phyloP scores from a whole-genome alignment of 1,140 invertebrate species.

The Procambarus virginalis region DNA sequence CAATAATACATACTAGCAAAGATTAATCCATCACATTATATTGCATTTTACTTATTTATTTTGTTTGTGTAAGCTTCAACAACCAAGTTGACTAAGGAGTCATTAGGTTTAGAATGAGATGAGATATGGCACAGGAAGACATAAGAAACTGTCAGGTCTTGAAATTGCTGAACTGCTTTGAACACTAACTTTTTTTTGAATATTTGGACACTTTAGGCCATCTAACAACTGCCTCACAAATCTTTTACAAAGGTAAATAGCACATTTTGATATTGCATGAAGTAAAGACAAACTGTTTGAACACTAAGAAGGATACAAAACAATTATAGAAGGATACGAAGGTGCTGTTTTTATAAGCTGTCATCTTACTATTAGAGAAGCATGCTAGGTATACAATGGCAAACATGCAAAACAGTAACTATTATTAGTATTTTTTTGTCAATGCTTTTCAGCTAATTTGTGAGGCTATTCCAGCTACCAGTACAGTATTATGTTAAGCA shows the following conservation, averaged over 20 bases:
- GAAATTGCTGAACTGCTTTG: neutral
- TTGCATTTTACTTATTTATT: neutral
- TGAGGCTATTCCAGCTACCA: slow-evolving; percentile 42
- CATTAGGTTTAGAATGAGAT: neutral
- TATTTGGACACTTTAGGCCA: neutral
- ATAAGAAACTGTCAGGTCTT: neutral
- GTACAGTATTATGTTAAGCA: slow-evolving; percentile 44
- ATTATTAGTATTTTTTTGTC: slow-evolving; percentile 7
- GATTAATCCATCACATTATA: neutral
- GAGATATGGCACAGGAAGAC: neutral
- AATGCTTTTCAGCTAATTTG: neutral
- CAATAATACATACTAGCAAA: neutral
- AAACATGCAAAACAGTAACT: slow-evolving; percentile 21
- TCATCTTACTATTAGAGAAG: neutral
- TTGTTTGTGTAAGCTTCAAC: neutral
- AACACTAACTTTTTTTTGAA: neutral
- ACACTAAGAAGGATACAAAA: too few relatives aligned
- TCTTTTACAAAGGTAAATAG: neutral
- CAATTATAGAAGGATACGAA: too few relatives aligned
- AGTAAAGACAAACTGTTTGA: too few relatives aligned
- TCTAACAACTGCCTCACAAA: neutral
- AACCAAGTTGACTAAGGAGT: neutral
- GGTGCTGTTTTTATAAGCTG: neutral
- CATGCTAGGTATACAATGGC: neutral
- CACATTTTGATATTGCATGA: neutral